Evolutionary conservation across 2,888 invertebrate species (phyloP).

Genomic region (Folsomia candida): DNA sequence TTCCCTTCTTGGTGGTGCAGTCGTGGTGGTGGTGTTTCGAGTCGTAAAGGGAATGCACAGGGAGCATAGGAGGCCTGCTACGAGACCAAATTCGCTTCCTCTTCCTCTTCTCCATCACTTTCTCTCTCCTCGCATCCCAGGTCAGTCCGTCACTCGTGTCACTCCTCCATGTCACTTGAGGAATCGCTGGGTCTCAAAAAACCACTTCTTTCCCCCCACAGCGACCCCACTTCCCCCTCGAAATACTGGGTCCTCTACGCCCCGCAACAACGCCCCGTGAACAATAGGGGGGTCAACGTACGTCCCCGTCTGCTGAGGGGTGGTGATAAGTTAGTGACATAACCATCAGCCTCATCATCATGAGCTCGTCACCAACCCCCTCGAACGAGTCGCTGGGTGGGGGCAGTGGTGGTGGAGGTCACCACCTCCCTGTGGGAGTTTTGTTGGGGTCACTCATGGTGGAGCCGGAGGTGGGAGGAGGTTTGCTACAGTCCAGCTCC

Average conservation of each 20-base stretch:
- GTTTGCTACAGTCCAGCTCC: conserved; percentile 69
- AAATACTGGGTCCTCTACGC: neutral
- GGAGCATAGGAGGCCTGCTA: no score
- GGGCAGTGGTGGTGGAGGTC: conserved; percentile 38
- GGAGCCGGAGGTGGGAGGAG: conserved; percentile 71
- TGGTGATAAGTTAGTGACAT: no score
- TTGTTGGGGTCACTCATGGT: conserved; percentile 77
- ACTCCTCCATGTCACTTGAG: no score
- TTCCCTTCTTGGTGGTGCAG: no score
- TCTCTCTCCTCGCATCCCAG: neutral
- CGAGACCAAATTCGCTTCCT: neutral
- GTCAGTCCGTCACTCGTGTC: neutral
- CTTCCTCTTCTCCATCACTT: neutral
- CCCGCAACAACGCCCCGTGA: no score
- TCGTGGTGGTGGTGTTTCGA: no score
- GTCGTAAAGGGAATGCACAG: no score
- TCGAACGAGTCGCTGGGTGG: conserved; percentile 87
- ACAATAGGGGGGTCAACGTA: no score
- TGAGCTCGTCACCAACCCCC: conserved; percentile 71
- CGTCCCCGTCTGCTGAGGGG: no score
- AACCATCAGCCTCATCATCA: no score
- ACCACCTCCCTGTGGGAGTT: neutral
- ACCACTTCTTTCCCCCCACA: neutral
- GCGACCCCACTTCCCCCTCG: neutral
- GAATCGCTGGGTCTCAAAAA: no score